These are phyloP conservation scores for Congeria kusceri DNA, from an alignment of 2,888 invertebrate genomes.

Conservation along the genomic window DNA sequence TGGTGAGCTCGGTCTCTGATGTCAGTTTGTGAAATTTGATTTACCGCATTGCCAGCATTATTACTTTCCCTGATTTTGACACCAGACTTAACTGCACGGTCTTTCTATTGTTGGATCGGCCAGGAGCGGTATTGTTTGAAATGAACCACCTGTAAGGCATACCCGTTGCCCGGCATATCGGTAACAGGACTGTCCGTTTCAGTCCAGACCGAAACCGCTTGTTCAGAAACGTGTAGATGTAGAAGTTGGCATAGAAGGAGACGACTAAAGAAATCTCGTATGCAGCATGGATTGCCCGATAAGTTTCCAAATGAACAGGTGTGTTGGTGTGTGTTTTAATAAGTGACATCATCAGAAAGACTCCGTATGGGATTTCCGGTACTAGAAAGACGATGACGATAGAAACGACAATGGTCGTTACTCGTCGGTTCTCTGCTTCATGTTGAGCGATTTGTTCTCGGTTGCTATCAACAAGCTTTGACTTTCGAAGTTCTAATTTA, in stretches of 20 bases:
- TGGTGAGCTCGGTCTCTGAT: no score
- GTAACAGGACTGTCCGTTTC: constrained; percentile 2
- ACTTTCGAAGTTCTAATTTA: not conserved
- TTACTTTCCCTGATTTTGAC: no score
- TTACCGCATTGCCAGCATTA: no score
- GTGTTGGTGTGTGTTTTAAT: constrained; percentile 5
- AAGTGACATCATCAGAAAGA: constrained; percentile 38
- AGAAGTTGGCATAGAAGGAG: constrained; percentile 54
- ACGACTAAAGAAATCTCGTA: constrained; percentile 42
- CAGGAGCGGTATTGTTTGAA: no score
- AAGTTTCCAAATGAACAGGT: constrained; percentile 12
- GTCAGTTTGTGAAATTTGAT: no score
- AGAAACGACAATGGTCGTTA: constrained; percentile 50
- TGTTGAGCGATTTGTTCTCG: not conserved
- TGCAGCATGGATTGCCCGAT: constrained; percentile 23
- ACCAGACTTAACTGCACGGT: no score
- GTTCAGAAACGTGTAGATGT: constrained; percentile 43
- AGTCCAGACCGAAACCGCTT: constrained; percentile 14
- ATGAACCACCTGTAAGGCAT: no score
- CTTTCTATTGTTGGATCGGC: no score
- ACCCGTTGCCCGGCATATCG: no score
- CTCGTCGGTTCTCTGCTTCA: constrained; percentile 39
- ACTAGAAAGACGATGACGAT: constrained; percentile 61
- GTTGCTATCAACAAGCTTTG: not conserved
- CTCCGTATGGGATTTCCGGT: constrained; percentile 60